A percentile compares a stretch with the other conserved stretches of the same genome.
Conservation (phyloP, 2,797 vertebrate genomes). For the Acrocephalus scirpaceus region DNA sequence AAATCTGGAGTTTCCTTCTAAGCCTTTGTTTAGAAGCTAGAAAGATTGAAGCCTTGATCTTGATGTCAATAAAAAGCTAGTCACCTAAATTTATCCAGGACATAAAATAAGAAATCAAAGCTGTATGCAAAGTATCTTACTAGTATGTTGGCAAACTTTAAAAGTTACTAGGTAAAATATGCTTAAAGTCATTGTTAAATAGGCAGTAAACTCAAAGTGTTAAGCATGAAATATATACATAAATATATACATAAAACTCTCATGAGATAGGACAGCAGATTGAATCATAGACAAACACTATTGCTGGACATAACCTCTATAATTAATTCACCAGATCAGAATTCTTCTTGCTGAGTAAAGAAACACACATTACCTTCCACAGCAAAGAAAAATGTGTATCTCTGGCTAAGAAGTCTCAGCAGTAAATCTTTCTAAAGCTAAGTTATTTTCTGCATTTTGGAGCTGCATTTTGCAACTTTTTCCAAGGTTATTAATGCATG, state of each 20-base stretch:
- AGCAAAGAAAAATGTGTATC: neutral
- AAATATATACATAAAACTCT: neutral
- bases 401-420: neutral
- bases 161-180: neutral
- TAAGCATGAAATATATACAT: neutral
- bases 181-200: neutral
- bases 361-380: neutral
- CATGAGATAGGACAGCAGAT: neutral
- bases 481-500: neutral
- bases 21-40: neutral
- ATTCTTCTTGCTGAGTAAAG: neutral
- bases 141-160: neutral
- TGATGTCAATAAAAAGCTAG: neutral
- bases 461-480: neutral
- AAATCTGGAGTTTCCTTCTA: neutral
- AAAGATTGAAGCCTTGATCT: neutral
- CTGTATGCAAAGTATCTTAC: neutral
- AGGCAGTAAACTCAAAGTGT: neutral
- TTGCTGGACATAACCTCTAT: neutral
- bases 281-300: neutral
- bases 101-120: neutral
- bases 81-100: neutral
- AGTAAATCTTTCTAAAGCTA: neutral
- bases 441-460: neutral
- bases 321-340: neutral